Percentiles rank a stretch among this genome's conserved stretches.
phyloP scores from a whole-genome alignment of 1,140 invertebrate species.

The Drosophila yakuba region DNA sequence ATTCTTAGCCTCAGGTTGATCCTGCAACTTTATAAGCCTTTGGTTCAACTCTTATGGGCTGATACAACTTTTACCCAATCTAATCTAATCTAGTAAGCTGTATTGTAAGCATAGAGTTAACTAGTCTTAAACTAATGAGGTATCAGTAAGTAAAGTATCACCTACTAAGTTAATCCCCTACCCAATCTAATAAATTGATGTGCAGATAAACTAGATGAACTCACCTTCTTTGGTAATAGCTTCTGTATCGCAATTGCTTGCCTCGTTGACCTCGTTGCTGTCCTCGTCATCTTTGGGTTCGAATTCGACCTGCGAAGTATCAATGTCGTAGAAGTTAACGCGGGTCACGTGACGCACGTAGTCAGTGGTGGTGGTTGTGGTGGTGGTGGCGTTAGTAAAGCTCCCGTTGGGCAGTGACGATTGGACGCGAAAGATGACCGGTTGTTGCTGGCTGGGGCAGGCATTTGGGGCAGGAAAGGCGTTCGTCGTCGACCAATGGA shows the following conservation, averaged over 20 bases:
- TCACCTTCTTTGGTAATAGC: constrained; percentile 85
- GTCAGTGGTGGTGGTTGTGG: constrained; percentile 60
- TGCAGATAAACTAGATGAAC: constrained; percentile 14
- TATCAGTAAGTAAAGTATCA: background rate
- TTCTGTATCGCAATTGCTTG: constrained; percentile 80
- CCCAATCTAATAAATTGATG: background rate
- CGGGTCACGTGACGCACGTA: constrained; percentile 84
- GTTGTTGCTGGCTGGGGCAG: background rate
- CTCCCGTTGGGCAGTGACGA: constrained; percentile 31
- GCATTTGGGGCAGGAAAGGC: constrained; percentile 44
- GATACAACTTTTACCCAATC: no score
- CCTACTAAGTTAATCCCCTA: no score
- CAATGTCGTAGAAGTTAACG: constrained; percentile 85
- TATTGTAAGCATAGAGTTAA: no score
- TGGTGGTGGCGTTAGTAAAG: constrained; percentile 49
- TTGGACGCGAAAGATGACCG: constrained; percentile 27
- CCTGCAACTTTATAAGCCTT: no score
- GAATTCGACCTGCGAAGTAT: constrained; percentile 84
- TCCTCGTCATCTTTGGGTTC: constrained; percentile 81
- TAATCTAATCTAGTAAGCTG: no score
- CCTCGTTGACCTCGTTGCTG: constrained; percentile 58
- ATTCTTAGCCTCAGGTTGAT: no score
- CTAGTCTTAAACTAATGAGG: background rate
- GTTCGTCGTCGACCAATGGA: constrained; percentile 12
- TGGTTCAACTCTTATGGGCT: no score